Evolutionary conservation across 2,113 vertebrate species (phyloP).

Genomic region (Xiphophorus hellerii): DNA sequence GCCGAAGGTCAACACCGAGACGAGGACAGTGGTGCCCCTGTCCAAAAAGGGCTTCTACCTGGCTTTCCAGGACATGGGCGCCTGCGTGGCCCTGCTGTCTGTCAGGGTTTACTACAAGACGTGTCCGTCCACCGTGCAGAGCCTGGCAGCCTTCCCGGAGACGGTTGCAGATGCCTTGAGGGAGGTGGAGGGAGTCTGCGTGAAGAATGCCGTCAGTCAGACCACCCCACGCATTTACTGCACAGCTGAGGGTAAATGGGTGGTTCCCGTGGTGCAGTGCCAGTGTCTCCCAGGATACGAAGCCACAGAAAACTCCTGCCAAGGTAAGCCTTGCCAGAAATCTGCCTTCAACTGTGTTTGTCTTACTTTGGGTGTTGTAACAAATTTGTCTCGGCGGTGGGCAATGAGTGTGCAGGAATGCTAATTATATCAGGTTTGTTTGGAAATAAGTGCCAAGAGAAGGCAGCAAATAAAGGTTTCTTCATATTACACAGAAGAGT

Average conservation of each 20-base stretch:
- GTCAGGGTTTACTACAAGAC: conserved; percentile 93
- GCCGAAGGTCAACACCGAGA: conserved; percentile 89
- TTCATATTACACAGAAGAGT: conserved; percentile 10
- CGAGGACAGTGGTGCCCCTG: conserved; percentile 83
- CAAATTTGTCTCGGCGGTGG: conserved; percentile 36
- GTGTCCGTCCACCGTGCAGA: conserved; percentile 83
- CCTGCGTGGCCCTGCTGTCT: conserved; percentile 90
- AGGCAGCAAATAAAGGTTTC: conserved; percentile 18
- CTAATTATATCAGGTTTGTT: conserved; percentile 44
- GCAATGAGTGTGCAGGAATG: conserved; percentile 50
- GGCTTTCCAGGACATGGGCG: conserved; percentile 95
- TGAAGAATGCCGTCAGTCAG: conserved; percentile 82
- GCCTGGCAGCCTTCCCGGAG: conserved; percentile 88
- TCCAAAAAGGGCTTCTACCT: conserved; percentile 91
- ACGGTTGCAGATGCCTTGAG: conserved; percentile 85
- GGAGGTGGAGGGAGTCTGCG: conserved; percentile 87
- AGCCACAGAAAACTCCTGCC: conserved; percentile 83
- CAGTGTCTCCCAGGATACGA: conserved; percentile 88
- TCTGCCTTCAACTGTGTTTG: conserved; percentile 39
- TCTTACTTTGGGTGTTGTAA: conserved; percentile 31
- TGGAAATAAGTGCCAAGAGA: conserved; percentile 18
- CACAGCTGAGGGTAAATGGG: conserved; percentile 90
- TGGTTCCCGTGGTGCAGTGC: conserved; percentile 93
- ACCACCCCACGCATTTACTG: conserved; percentile 89
- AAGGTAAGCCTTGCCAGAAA: conserved; percentile 80